Base-by-base conservation (phyloP, 2,888 invertebrate species). In the Clepsis dumicolana region DNA sequence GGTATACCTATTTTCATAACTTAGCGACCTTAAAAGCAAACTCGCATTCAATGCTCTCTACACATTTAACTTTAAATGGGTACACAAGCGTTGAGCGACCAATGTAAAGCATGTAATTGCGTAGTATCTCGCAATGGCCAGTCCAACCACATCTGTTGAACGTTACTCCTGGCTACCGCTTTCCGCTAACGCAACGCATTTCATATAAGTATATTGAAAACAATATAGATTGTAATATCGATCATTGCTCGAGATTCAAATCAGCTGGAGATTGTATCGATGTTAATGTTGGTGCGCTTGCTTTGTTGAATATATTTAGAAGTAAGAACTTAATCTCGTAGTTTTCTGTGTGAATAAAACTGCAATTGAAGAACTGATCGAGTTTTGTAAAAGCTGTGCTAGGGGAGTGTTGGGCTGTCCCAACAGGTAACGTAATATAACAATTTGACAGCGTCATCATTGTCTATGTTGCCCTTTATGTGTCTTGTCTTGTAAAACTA, bases 151-250 rank as follows among this genome's bases (percentile, higher is more conserved):
- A 50, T 63, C 67, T 63, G 50, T 63, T 67, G 16, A 50, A 50
- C 62, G 57, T 67, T 67, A 64, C 59, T 59, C 41, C 32, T 61
- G 24, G 44, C 68, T 59, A 59, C 68, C 52, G 41, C 62, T 68
- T 68, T 52, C 57, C 63, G 57, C 68, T 68, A 68, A 68, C 68
- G 59, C 57, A 68, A 68, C 68, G 53, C 57, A 64, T 16, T 53
- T 64, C 32, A 68, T 57, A 59, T 59, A n/a, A n/a, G n/a, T n/a
- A 59, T 52, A 68, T 59, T 44, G 52, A 53, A 52, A 59, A 63
- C 59, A 68, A 68, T 68, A 59, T 68, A 41, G 38, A 68, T 52
- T 59, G 56, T 57, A 64, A 35, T 44, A 64, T 59, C 44, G 57
- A 68, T 64, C 67, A 57, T 29, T 16, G 62, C 53, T 54, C 5